Evolutionary conservation across 2,113 vertebrate genomes (phyloP), one percentile per base, ranked within the genome.

Genomic region (Pangasianodon gigas): DNA sequence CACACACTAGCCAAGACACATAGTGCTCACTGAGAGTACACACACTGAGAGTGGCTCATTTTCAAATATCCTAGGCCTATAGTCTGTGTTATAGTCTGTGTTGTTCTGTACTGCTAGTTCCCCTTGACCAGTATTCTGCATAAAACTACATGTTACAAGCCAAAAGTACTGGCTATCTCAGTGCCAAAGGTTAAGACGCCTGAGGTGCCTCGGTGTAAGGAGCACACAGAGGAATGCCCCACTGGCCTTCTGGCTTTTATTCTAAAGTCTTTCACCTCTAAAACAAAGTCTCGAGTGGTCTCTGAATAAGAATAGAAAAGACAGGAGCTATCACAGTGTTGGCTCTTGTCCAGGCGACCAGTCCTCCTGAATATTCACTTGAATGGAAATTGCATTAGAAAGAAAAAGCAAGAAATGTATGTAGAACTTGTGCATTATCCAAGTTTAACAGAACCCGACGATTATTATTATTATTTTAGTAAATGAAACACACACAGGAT

Each of bases 191-290:
- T 83, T 88, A 86, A 88, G 83, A 84, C 71, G 87, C 79, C 84
- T 90, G 56, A 74, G 87, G 51, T 87, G 85, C 89, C 86, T 91
- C 74, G 82, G 51, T 32, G 67, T 90, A 83, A 86, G 89, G 75
- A 88, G 77, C 60, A 86, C 79, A 71, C 16, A 69, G 89, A 92
- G 88, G 92, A 94, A 95, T 94, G 93, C 67, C 94, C 94, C 92
- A 7, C 65, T 62, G 93, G 93, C 90, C 32, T 90, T 75, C 89
- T 65, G 83, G 87, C 32, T 41, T 90, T 91, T 90, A 94, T 94
- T 94, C 91, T 10, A 52, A 93, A 94, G 93, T 94, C 92, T 94
- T 94, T 95, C 91, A 93, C 88, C 71, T 87, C 21, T 8, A 84
- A 85, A 85, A 16, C 46, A 88, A n/a, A n/a, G 83, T 71, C 60